Conservation (phyloP, 2,113 vertebrate genomes). For the Hippolais icterina region DNA sequence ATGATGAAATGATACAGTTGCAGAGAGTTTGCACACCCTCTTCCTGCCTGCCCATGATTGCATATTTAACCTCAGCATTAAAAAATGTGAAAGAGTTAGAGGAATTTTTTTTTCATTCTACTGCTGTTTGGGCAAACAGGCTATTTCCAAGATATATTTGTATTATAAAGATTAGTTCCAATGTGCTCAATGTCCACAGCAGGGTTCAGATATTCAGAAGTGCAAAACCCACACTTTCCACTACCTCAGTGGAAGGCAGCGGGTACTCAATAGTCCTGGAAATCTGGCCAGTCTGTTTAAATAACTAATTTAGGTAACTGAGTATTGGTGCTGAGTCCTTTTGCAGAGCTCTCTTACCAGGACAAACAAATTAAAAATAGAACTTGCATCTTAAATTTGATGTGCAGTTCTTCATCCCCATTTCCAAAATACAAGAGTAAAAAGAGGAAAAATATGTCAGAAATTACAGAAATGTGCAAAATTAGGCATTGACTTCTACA, state of each 20-base stretch:
- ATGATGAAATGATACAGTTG: constrained; percentile 51
- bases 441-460: background rate
- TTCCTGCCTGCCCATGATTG: constrained; percentile 47
- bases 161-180: constrained; percentile 22
- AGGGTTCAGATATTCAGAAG: constrained; percentile 29
- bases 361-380: background rate
- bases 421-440: background rate
- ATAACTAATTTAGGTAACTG: constrained; percentile 2
- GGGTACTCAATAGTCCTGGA: background rate
- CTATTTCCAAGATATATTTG: constrained; percentile 28
- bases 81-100: constrained; percentile 42
- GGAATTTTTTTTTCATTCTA: constrained; percentile 35
- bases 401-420: background rate
- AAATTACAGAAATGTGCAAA: background rate
- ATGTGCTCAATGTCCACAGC: background rate
- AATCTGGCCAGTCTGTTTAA: background rate
- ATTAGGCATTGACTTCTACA: background rate
- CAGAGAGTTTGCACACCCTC: constrained; percentile 36
- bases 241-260: constrained; percentile 35
- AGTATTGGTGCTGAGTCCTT: background rate
- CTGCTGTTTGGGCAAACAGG: background rate
- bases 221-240: constrained; percentile 34
- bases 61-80: constrained; percentile 54
- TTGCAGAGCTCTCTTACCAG: background rate
- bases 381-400: background rate